Base-by-base conservation (phyloP, 2,888 invertebrate genomes). In the Drosophila quinaria region DNA sequence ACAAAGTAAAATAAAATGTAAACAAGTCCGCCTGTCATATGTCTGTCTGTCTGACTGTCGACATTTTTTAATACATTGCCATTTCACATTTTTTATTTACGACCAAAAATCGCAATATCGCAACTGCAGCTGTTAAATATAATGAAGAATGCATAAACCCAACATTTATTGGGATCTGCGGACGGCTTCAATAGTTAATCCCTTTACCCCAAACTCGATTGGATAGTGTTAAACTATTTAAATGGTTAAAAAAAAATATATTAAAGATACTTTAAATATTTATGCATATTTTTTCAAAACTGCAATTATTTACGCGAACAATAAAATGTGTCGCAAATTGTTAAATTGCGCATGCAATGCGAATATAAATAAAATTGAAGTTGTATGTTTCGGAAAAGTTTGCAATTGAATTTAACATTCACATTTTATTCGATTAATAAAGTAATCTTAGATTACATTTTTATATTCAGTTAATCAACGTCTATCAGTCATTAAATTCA, bases 51-150 rank as follows among this genome's bases (percentile, higher is more conserved):
- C 22, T 29, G 22, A 10, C 37, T 11, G 25, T 42, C 22, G 66
- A 56, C 17, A 70, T 39, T 61, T 71, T 55, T 19, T 47, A 25
- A 58, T 54, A 22, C 51, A 37, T 58, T 55, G 41, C 17, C 50
- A 33, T 49, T 44, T 39, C 25, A 8, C 39, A 42, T 62, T 29
- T 39, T 61, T 35, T 41, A 22, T 51, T 41, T 19, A 60, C 63
- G 41, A 37, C 6, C 22, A 65, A 58, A 56, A 61, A 61, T 58
- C 29, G 35, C 11, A 6, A 19, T n/a, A 55, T 22, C 35, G 41
- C 29, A 52, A 58, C 50, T 66, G 66, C 42, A 67, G 49, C 13
- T 59, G 66, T 81, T 74, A 71, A 74, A 74, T 55, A 71, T 56
- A 71, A 80, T 74, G 68, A 74, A 70, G 70, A 76, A 35, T 59